These are phyloP conservation scores for Pyralis farinalis DNA, from an alignment of 2,888 invertebrate species.

Conservation along the genomic window DNA sequence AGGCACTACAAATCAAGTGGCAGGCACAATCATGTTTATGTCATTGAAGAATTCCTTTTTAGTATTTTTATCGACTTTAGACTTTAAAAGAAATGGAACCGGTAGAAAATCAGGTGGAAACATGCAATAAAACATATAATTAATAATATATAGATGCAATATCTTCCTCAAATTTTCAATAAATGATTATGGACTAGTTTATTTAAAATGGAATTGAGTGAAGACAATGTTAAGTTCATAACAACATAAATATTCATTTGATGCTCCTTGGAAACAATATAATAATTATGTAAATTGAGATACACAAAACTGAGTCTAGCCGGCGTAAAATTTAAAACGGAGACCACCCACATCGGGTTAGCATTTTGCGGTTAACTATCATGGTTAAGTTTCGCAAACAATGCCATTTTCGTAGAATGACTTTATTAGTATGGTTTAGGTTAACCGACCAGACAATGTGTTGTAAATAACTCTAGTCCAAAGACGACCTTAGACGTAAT, in stretches of 20 bases:
- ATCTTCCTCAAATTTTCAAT: too few relatives aligned
- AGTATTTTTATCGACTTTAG: too few relatives aligned
- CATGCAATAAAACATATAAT: too few relatives aligned
- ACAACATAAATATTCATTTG: conserved; percentile 2
- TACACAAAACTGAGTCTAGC: conserved; percentile 15
- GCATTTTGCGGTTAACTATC: conserved; percentile 43
- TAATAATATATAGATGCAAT: too few relatives aligned
- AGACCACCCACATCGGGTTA: conserved; percentile 60
- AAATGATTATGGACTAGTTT: too few relatives aligned
- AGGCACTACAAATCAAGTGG: too few relatives aligned
- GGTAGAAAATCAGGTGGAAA: too few relatives aligned
- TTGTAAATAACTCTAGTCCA: conserved; percentile 53
- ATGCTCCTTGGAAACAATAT: conserved; percentile 7
- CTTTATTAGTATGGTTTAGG: conserved; percentile 70
- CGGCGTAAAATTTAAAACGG: conserved; percentile 16
- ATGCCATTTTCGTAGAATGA: conserved; percentile 65
- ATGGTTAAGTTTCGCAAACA: conserved; percentile 73
- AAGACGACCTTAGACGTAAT: conserved; percentile 14
- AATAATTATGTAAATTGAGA: conserved; percentile 5
- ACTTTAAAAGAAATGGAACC: too few relatives aligned
- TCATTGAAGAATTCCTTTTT: too few relatives aligned
- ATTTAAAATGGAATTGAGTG: too few relatives aligned
- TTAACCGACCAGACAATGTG: conserved; percentile 61
- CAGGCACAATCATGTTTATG: too few relatives aligned
- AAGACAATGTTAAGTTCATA: too few relatives aligned